phyloP scores from a whole-genome alignment of 2,888 invertebrate species.

The Neoascia interrupta region DNA sequence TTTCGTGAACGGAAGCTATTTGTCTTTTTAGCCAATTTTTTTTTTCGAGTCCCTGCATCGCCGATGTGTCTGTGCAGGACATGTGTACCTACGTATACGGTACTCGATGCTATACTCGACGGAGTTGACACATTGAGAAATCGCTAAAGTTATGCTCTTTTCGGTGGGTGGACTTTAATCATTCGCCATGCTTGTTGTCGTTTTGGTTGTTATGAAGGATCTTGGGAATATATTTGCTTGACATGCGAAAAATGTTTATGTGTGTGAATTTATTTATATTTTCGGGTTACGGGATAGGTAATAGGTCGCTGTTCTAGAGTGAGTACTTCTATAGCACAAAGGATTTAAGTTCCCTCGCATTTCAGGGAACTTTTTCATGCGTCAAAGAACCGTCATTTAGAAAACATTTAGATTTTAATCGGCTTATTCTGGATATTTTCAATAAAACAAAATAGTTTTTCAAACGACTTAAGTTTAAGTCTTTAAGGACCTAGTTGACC shows the following conservation, averaged over 20 bases:
- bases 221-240: constrained; percentile 46
- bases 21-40: constrained; percentile 54
- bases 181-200: constrained; percentile 15
- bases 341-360: no score
- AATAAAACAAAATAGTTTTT: no score
- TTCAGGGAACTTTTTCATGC: no score
- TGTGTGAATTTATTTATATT: constrained; percentile 35
- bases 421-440: no score
- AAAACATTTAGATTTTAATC: no score
- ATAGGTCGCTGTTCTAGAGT: no score
- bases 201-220: constrained; percentile 42
- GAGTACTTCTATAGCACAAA: no score
- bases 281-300: background rate
- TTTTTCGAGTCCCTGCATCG: constrained; percentile 8
- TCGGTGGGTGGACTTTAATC: constrained; percentile 31
- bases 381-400: no score
- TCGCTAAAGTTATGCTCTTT: constrained; percentile 51
- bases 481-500: no score
- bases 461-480: no score
- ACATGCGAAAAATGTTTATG: constrained; percentile 38
- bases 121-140: constrained; percentile 64
- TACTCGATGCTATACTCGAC: no score
- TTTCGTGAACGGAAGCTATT: constrained; percentile 68
- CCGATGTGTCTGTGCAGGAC: constrained; percentile 20
- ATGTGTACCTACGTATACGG: no score